Evolutionary conservation across 2,888 invertebrate species (phyloP).

Genomic region (Drosophila paracracens): DNA sequence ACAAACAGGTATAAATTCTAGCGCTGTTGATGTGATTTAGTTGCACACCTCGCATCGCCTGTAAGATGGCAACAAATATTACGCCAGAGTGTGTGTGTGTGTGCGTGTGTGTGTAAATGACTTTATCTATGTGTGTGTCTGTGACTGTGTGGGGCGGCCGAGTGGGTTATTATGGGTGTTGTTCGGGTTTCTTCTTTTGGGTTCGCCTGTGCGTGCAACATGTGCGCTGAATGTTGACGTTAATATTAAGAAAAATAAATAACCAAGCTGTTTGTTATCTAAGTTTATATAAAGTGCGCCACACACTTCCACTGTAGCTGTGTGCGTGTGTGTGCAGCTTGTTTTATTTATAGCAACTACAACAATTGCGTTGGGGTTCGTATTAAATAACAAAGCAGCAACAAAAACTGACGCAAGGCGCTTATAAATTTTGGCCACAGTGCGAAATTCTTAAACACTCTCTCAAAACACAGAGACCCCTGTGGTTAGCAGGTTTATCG

Average conservation of each 20-base stretch:
- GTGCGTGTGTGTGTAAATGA: conserved; percentile 66
- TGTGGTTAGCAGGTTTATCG: conserved; percentile 23
- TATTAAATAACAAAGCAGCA: conserved; percentile 69
- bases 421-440: conserved; percentile 71
- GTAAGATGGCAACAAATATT: conserved; percentile 78
- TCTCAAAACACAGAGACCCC: conserved; percentile 3
- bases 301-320: conserved; percentile 6
- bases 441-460: conserved; percentile 52
- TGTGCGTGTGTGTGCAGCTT: conserved; percentile 38
- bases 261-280: conserved; percentile 80
- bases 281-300: conserved; percentile 75
- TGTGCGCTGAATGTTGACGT: conserved; percentile 81
- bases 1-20: conserved; percentile 75
- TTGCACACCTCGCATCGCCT: conserved; percentile 80
- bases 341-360: conserved; percentile 79
- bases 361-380: conserved; percentile 71
- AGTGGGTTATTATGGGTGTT: conserved; percentile 11
- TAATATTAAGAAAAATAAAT: conserved; percentile 81
- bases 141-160: conserved; percentile 20
- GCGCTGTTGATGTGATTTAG: conserved; percentile 79
- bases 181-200: conserved; percentile 24
- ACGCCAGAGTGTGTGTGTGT: conserved; percentile 44
- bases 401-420: conserved; percentile 66
- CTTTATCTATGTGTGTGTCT: conserved; percentile 71
- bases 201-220: conserved; percentile 74